Base-by-base conservation (phyloP, 2,888 invertebrate species). In the Nudaria mundana region DNA sequence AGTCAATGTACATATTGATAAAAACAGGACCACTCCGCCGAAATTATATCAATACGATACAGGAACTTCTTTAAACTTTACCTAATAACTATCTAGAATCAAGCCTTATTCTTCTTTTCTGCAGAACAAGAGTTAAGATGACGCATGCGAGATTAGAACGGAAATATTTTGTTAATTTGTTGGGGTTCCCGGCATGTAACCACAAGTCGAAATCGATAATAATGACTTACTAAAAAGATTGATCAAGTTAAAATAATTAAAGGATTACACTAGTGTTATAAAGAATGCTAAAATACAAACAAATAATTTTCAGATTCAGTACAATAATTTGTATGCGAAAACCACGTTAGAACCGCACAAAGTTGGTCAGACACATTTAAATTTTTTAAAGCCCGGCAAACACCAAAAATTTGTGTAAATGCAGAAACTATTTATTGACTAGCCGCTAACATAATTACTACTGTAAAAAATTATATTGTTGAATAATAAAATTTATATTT, bases 311-410 rank as follows among this genome's bases (percentile, higher is more conserved):
- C 30, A 41, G 31, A 30, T 31, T 26, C 38, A 12, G 4, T 37
- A 40, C 8, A 34, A n/a, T n/a, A 32, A 25, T 45, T 36, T 32
- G 24, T 30, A 20, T 5, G 13, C 10, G 36, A 49, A 39, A 43
- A 58, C 57, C 58, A 59, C 54, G 56, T 54, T 60, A 10, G 49
- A 14, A 37, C 48, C 33, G 37, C 44, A n/a, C n/a, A n/a, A n/a
- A 43, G 48, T 46, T 51, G 44, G 44, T 48, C 40, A 45, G 14
- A 32, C 39, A 37, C 30, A 8, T 42, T 37, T 34, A 39, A 36
- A 40, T n/a, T 55, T 52, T 29, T 31, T 53, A 52, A 59, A 40
- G 23, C 30, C 46, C 43, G 41, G 53, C 34, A 36, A 11, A n/a
- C 23, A 29, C 3, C 23, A 23, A 26, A 30, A 29, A 31, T 14